Conservation (phyloP, 2,888 invertebrate species). For the Andrena marginata region DNA sequence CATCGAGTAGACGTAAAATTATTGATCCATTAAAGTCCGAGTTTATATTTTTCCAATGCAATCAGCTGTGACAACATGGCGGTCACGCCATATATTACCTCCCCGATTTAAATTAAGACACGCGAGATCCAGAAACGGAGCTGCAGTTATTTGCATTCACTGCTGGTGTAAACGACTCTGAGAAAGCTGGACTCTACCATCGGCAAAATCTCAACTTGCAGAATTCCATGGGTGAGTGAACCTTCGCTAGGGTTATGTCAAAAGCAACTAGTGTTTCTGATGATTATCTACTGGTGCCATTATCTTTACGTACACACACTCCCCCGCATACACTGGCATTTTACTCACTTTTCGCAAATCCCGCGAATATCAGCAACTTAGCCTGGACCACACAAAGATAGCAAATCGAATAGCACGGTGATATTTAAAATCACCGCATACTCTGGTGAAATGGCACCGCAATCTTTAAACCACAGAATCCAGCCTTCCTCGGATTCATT, state of each 20-base stretch:
- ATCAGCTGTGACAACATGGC: constrained; percentile 79
- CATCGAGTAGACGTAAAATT: constrained; percentile 41
- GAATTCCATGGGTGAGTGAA: constrained; percentile 62
- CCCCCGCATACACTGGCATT: not conserved
- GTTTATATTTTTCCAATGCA: constrained; percentile 57
- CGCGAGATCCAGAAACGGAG: constrained; percentile 46
- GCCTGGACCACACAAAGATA: not conserved
- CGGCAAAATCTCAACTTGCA: not conserved
- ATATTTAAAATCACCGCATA: not conserved
- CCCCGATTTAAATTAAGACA: constrained; percentile 70
- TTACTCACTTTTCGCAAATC: not conserved
- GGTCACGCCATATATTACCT: constrained; percentile 62
- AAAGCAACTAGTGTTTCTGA: constrained; percentile 76
- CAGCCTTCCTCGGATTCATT: not conserved
- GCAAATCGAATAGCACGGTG: not conserved
- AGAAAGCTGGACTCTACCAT: constrained; percentile 41
- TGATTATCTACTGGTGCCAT: constrained; percentile 37
- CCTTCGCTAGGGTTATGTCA: constrained; percentile 59
- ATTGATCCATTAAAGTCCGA: constrained; percentile 64
- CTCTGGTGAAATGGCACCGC: not conserved
- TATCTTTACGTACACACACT: constrained; percentile 2
- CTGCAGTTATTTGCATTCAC: constrained; percentile 61
- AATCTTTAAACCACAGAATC: not conserved
- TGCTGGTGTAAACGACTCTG: constrained; percentile 44
- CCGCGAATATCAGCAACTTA: not conserved